phyloP scores from a whole-genome alignment of 30 jellyfish, hydroid and myxozoan genomes.

The Nemopilema nomurai region DNA sequence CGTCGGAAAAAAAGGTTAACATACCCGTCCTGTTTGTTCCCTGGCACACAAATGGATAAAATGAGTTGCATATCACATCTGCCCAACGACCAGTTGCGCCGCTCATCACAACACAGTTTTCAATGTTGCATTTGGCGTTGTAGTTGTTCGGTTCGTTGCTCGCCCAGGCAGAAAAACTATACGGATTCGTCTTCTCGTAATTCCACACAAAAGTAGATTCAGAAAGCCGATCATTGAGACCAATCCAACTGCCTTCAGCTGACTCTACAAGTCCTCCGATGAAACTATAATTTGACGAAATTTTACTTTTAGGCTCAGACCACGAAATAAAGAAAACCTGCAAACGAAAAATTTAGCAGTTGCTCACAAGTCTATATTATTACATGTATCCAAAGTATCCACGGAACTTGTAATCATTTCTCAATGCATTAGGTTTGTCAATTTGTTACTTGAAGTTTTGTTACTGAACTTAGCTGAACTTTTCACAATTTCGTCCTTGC shows the following conservation, averaged over 20 bases:
- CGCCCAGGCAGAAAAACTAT: slow-evolving; percentile 75
- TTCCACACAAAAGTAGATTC: slow-evolving; percentile 81
- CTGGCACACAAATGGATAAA: slow-evolving; percentile 77
- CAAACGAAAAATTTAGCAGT: too few relatives aligned
- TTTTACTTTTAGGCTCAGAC: too few relatives aligned
- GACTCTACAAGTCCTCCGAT: slow-evolving; percentile 79
- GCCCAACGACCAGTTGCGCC: slow-evolving; percentile 71
- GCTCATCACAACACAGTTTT: slow-evolving; percentile 79
- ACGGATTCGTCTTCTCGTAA: slow-evolving; percentile 18
- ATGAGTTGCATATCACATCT: slow-evolving; percentile 76
- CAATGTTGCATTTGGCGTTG: slow-evolving; percentile 81
- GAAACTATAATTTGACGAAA: slow-evolving; percentile 27
- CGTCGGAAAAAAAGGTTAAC: slow-evolving; percentile 2
- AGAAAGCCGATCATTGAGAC: slow-evolving; percentile 73
- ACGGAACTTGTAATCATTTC: too few relatives aligned
- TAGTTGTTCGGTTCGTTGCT: slow-evolving; percentile 77
- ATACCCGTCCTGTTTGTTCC: slow-evolving; percentile 50
- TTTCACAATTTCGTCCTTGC: too few relatives aligned
- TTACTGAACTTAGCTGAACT: too few relatives aligned
- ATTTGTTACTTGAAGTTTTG: too few relatives aligned
- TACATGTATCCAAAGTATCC: too few relatives aligned
- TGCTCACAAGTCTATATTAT: too few relatives aligned
- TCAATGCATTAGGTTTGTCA: too few relatives aligned
- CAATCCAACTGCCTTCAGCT: slow-evolving; percentile 95
- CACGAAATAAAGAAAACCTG: too few relatives aligned